Evolutionary conservation across 2,113 vertebrate species (phyloP).

Genomic region (Rhombomys opimus): DNA sequence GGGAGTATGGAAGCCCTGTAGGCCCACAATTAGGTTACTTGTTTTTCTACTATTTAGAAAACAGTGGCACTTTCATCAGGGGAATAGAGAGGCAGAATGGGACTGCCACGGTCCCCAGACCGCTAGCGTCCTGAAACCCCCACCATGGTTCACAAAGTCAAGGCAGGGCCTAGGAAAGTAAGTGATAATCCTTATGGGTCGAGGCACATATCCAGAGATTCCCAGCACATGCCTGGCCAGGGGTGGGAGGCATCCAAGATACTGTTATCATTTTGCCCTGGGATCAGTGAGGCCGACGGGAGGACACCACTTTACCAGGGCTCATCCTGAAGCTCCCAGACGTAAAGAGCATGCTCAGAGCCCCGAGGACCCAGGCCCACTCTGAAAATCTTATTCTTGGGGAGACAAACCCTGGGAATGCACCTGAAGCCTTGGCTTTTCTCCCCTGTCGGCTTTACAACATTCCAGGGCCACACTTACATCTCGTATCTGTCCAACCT

Average conservation of each 20-base stretch:
- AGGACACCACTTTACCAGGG: background rate
- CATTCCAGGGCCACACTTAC: background rate
- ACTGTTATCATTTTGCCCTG: background rate
- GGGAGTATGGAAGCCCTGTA: background rate
- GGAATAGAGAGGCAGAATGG: background rate
- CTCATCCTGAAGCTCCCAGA: slow-evolving; percentile 11
- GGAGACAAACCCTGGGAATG: background rate
- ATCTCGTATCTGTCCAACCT: background rate
- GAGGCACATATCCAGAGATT: background rate
- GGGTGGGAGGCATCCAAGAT: background rate
- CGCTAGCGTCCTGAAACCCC: slow-evolving; percentile 14
- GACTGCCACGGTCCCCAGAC: background rate
- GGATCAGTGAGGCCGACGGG: background rate
- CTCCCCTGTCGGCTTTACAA: background rate
- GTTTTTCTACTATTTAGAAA: slow-evolving; percentile 10
- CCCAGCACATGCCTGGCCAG: background rate
- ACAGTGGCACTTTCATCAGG: slow-evolving; percentile 5
- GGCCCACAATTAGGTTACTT: background rate
- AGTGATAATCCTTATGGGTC: background rate
- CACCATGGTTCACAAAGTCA: slow-evolving; percentile 22
- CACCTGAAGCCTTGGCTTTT: background rate
- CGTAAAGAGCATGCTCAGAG: background rate
- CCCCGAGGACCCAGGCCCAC: background rate
- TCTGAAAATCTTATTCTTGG: background rate
- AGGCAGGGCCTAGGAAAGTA: background rate